phyloP scores from a whole-genome alignment of 2,797 vertebrate genomes.

The Paratrypauchen microcephalus region DNA sequence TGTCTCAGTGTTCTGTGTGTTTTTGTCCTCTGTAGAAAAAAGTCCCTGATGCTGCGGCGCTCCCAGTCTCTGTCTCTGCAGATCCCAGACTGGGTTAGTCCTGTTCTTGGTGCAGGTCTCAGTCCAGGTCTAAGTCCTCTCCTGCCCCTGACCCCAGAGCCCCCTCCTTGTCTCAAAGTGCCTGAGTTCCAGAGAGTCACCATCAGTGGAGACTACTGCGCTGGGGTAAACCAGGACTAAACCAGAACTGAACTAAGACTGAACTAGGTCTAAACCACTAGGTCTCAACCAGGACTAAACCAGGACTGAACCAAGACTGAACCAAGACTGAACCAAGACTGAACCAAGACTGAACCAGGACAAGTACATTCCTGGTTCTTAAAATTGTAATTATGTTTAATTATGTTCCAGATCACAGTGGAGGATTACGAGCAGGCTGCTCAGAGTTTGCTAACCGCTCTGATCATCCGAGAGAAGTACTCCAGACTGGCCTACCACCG shows the following conservation, averaged over 20 bases:
- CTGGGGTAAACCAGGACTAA: slow-evolving; percentile 77
- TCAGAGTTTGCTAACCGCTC: slow-evolving; percentile 87
- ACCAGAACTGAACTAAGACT: no score
- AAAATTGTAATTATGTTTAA: background rate
- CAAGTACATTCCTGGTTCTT: background rate
- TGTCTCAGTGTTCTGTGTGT: no score
- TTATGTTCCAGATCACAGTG: slow-evolving; percentile 84
- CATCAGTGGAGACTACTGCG: slow-evolving; percentile 96
- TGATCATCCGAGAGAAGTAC: slow-evolving; percentile 93
- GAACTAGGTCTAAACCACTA: no score
- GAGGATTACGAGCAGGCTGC: slow-evolving; percentile 96
- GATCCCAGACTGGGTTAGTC: slow-evolving; percentile 65
- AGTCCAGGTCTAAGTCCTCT: slow-evolving; percentile 73
- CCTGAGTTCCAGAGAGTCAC: slow-evolving; percentile 97
- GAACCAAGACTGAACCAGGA: no score
- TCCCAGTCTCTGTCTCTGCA: slow-evolving; percentile 92
- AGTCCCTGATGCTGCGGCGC: slow-evolving; percentile 39
- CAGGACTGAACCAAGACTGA: no score
- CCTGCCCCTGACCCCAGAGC: slow-evolving; percentile 71
- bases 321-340: no score
- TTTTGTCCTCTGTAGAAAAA: background rate
- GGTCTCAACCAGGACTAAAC: no score
- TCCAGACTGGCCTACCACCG: slow-evolving; percentile 89
- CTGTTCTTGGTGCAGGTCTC: slow-evolving; percentile 70
- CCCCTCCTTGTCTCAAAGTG: slow-evolving; percentile 70